Evolutionary conservation across 2,113 vertebrate genomes (phyloP).

Genomic region (Electrona antarctica): DNA sequence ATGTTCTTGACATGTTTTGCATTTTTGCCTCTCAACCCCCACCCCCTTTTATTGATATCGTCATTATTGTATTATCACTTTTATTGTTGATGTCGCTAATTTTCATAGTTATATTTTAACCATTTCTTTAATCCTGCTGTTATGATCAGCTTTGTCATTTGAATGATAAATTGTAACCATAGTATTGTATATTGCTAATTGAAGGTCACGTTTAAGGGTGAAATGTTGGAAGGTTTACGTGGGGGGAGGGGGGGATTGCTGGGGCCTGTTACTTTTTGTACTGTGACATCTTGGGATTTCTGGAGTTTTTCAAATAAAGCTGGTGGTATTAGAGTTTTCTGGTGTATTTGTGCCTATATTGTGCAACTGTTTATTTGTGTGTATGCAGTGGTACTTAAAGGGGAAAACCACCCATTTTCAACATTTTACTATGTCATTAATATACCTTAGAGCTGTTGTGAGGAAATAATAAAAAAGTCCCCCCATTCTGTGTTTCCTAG

Average conservation of each 20-base stretch:
- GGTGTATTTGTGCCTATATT: conserved; percentile 22
- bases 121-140: conserved; percentile 60
- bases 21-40: conserved; percentile 53
- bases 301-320: conserved; percentile 56
- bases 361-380: neutral
- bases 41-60: conserved; percentile 48
- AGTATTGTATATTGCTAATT: conserved; percentile 58
- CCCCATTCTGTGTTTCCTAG: too few species aligned
- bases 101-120: conserved; percentile 66
- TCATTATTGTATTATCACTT: conserved; percentile 62
- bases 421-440: too few species aligned
- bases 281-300: conserved; percentile 50
- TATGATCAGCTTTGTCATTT: conserved; percentile 56
- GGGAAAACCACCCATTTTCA: too few species aligned
- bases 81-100: conserved; percentile 62
- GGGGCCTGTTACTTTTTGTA: conserved; percentile 34
- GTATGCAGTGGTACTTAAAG: too few species aligned
- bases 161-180: conserved; percentile 54
- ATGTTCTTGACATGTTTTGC: conserved; percentile 60
- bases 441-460: too few species aligned
- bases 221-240: conserved; percentile 25
- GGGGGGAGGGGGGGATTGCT: conserved; percentile 14
- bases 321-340: conserved; percentile 57
- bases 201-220: conserved; percentile 44
- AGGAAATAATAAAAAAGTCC: too few species aligned